phyloP scores from a whole-genome alignment of 2,113 vertebrate species.

The Alosa alosa region DNA sequence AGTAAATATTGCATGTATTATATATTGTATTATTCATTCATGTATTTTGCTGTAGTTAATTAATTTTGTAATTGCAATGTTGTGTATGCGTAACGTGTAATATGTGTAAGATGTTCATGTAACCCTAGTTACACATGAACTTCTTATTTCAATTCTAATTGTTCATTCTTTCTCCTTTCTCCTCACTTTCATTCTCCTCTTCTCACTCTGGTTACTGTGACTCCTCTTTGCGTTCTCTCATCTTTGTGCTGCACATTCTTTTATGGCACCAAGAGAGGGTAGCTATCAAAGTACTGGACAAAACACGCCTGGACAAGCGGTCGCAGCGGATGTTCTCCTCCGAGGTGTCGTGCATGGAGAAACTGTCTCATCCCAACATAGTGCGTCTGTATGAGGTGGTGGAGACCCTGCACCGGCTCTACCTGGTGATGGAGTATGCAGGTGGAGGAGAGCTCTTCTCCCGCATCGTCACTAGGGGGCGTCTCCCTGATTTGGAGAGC shows the following conservation, averaged over 20 bases:
- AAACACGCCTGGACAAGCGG: slow-evolving; percentile 55
- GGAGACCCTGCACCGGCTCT: slow-evolving; percentile 65
- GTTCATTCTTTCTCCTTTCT: not conserved
- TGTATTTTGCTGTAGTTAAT: not conserved
- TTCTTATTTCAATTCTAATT: not conserved
- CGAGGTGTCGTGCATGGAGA: slow-evolving; percentile 73
- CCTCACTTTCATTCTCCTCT: not conserved
- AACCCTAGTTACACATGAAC: not conserved
- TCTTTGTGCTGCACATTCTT: slow-evolving; percentile 16
- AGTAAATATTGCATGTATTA: not conserved
- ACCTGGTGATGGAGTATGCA: slow-evolving; percentile 74
- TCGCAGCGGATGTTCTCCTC: slow-evolving; percentile 53
- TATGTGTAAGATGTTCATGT: too few species aligned
- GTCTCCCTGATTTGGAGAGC: slow-evolving; percentile 66
- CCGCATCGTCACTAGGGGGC: slow-evolving; percentile 66
- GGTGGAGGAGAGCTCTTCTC: slow-evolving; percentile 71
- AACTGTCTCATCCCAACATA: slow-evolving; percentile 71
- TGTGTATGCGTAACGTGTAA: not conserved
- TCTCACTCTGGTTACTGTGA: slow-evolving; percentile 1
- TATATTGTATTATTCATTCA: not conserved
- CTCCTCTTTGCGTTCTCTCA: not conserved
- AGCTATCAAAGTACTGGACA: slow-evolving; percentile 73
- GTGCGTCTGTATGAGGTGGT: slow-evolving; percentile 73
- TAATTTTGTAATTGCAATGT: not conserved
- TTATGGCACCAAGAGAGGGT: slow-evolving; percentile 62